Percentiles rank a stretch among this genome's conserved stretches.
phyloP scores from a whole-genome alignment of 30 jellyfish, hydroid and myxozoan species.

The Aurelia sp. region DNA sequence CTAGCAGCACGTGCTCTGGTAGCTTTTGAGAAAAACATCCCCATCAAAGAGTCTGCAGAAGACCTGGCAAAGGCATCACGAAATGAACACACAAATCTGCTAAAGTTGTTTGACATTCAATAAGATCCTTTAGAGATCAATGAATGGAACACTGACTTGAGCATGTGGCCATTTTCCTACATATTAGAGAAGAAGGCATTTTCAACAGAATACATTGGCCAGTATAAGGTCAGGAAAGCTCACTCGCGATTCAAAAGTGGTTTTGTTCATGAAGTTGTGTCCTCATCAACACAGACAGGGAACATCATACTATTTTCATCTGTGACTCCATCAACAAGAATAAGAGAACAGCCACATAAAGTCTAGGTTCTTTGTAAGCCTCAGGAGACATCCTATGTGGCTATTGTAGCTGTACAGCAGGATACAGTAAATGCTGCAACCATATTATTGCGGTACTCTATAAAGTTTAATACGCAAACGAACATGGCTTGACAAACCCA shows the following conservation, averaged over 20 bases:
- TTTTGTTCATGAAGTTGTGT: constrained; percentile 57
- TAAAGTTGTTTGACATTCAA: constrained; percentile 11
- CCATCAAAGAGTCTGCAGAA: constrained; percentile 17
- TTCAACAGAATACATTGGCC: neutral
- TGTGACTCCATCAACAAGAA: constrained; percentile 44
- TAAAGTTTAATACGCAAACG: constrained; percentile 30
- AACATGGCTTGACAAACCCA: constrained; percentile 13
- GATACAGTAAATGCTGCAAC: constrained; percentile 41
- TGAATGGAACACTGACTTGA: constrained; percentile 51
- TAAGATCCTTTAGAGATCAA: constrained; percentile 5
- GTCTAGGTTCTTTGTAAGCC: constrained; percentile 43
- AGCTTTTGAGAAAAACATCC: constrained; percentile 33
- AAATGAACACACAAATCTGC: constrained; percentile 9
- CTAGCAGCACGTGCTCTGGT: constrained; percentile 54
- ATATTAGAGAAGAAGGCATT: constrained; percentile 41
- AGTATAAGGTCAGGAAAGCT: constrained; percentile 49
- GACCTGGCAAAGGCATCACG: constrained; percentile 42
- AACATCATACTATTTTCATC: constrained; percentile 24
- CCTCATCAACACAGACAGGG: constrained; percentile 30
- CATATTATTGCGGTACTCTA: constrained; percentile 54
- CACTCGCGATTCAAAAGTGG: constrained; percentile 60
- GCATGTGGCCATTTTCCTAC: constrained; percentile 65
- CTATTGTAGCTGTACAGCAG: constrained; percentile 67
- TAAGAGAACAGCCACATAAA: constrained; percentile 49
- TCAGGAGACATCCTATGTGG: constrained; percentile 17